Base-by-base conservation (phyloP, 2,888 invertebrate species). In the Charanyca ferruginea region DNA sequence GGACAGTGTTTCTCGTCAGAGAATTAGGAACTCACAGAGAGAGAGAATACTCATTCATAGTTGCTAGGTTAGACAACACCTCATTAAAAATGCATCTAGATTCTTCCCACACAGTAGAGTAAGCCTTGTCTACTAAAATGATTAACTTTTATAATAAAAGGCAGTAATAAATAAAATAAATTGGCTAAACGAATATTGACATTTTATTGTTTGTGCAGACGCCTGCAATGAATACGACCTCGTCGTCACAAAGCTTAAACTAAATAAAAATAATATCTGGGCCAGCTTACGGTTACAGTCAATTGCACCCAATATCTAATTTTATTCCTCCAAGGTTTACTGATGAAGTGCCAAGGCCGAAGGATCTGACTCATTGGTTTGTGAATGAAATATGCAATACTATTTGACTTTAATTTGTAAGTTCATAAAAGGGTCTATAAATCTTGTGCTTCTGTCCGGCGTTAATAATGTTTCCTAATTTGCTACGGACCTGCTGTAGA, bases 141-240 rank as follows among this genome's bases (percentile, higher is more conserved):
- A 76, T 48, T 45, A 54, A 58, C 45, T n/a, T n/a, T n/a, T 8
- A 22, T 35, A 28, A 60, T 48, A 48, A 55, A 63, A n/a, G 51
- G 2, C 59, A 18, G 57, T 68, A 60, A 54, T 65, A 72, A 63
- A 67, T 55, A 68, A 68, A 28, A 77, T 75, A 57, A 73, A 74
- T 82, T 79, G 79, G 73, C 71, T 80, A 63, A 80, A 77, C 80
- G 70, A 80, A 83, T 85, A 86, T 88, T 84, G 80, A 80, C 79
- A 81, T 75, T 81, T 83, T 80, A 88, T 83, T 84, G 85, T 70
- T 63, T 68, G 49, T 18, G 25, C 76, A 80, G 78, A 75, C 79
- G 71, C 28, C 58, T 73, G 69, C 74, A 85, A 83, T 83, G 75
- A 73, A 83, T 73, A 74, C 76, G 84, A 65, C 87, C 87, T 86